A percentile compares a stretch with the other conserved stretches of the same genome.
Conservation (phyloP, 2,888 invertebrate species). For the Stenurella melanura region DNA sequence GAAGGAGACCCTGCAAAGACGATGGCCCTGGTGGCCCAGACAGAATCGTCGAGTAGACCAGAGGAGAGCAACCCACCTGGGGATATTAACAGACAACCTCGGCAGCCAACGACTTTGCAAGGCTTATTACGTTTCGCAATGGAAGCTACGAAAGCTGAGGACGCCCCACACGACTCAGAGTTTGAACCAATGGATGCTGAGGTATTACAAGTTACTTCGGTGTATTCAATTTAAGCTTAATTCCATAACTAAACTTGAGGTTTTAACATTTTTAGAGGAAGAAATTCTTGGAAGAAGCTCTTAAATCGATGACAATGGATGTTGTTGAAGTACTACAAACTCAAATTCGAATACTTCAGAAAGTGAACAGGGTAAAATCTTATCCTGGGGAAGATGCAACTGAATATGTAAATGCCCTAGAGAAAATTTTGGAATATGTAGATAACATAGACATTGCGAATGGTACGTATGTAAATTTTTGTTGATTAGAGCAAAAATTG, state of each 20-base stretch:
- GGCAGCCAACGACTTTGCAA: constrained; percentile 69
- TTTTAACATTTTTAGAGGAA: constrained; percentile 76
- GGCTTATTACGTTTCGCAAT: constrained; percentile 82
- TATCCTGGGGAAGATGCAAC: constrained; percentile 75
- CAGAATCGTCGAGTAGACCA: constrained; percentile 3
- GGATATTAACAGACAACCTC: constrained; percentile 61
- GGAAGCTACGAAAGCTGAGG: constrained; percentile 80
- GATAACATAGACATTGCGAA: constrained; percentile 88
- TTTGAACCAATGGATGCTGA: constrained; percentile 80
- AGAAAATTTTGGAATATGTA: constrained; percentile 80
- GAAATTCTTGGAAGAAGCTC: constrained; percentile 82
- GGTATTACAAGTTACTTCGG: constrained; percentile 71
- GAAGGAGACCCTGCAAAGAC: constrained; percentile 38
- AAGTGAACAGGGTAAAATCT: constrained; percentile 72
- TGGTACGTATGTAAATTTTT: constrained; percentile 73
- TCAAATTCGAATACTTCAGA: constrained; percentile 77
- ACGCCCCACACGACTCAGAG: constrained; percentile 74
- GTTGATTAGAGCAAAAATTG: too few species aligned
- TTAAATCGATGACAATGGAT: constrained; percentile 82
- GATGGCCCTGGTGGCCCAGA: constrained; percentile 42
- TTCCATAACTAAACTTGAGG: background rate
- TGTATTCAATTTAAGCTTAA: background rate
- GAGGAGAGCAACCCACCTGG: constrained; percentile 14
- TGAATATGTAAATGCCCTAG: constrained; percentile 80
- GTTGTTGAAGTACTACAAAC: constrained; percentile 80